Conservation (phyloP, 1,140 invertebrate genomes). For the Halictus rubicundus region DNA sequence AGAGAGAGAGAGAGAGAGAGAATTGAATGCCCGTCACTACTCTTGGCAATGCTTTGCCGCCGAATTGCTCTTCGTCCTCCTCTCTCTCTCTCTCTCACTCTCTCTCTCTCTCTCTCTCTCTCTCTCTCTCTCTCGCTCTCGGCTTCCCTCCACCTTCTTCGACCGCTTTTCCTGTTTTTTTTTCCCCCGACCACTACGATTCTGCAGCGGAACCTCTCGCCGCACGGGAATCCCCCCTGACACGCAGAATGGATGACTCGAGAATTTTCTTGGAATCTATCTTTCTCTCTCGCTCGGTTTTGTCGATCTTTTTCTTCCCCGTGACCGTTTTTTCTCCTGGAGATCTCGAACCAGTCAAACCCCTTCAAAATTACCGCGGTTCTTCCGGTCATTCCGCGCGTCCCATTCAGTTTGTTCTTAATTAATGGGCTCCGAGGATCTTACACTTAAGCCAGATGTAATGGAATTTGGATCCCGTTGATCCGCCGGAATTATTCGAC, state of each 20-base stretch:
- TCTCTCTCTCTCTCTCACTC: not conserved
- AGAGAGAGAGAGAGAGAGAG: not conserved
- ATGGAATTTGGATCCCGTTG: too few species aligned
- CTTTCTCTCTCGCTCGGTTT: not conserved
- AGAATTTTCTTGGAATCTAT: slow-evolving; percentile 63
- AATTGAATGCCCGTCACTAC: slow-evolving; percentile 36
- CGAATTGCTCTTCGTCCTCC: slow-evolving; percentile 28
- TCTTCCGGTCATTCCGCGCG: not conserved
- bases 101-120: too few species aligned
- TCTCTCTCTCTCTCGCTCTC: too few species aligned
- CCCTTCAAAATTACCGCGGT: slow-evolving; percentile 32
- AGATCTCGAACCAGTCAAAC: slow-evolving; percentile 2
- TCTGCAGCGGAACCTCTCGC: slow-evolving; percentile 55
- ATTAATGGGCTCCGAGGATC: slow-evolving; percentile 4
- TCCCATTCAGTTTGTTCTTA: not conserved
- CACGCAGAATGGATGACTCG: slow-evolving; percentile 71
- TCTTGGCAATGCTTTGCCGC: slow-evolving; percentile 14
- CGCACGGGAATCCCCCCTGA: slow-evolving; percentile 69
- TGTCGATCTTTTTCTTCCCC: slow-evolving; percentile 47
- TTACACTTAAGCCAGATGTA: too few species aligned
- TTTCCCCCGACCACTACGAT: slow-evolving; percentile 45
- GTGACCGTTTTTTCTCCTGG: too few species aligned
- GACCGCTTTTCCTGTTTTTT: slow-evolving; percentile 38
- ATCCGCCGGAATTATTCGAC: too few species aligned
- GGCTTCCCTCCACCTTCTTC: slow-evolving; percentile 5